Percentiles rank a stretch among this genome's conserved stretches.
These are phyloP conservation scores for Hydractinia echinata DNA, from an alignment of 30 jellyfish, hydroid and myxozoan genomes.

Conservation along the genomic window DNA sequence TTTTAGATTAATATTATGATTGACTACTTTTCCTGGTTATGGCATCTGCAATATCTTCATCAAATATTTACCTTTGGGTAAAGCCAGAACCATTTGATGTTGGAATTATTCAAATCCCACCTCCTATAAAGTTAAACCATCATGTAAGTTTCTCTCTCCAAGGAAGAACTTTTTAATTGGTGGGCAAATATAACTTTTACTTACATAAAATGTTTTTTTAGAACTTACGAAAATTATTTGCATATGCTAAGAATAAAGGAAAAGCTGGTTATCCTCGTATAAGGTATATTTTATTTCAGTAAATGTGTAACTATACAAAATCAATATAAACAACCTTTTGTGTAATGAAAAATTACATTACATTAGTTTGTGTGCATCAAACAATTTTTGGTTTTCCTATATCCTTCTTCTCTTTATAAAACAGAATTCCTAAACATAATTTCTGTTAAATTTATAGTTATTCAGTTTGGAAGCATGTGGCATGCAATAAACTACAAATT, in stretches of 20 bases:
- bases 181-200: background rate
- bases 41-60: background rate
- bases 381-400: background rate
- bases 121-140: constrained; percentile 87
- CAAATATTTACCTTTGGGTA: constrained; percentile 66
- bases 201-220: constrained; percentile 25
- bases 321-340: background rate
- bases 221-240: constrained; percentile 88
- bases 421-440: no score
- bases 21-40: no score
- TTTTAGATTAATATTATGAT: no score
- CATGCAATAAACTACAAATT: constrained; percentile 82
- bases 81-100: constrained; percentile 90
- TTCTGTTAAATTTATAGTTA: constrained; percentile 37
- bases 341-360: background rate
- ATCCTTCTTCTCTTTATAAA: no score
- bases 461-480: constrained; percentile 89
- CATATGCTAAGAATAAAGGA: constrained; percentile 95
- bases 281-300: constrained; percentile 39
- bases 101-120: constrained; percentile 89
- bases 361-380: background rate
- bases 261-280: constrained; percentile 89
- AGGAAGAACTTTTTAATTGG: background rate
- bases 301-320: background rate
- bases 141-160: constrained; percentile 58